Evolutionary conservation across 1,140 invertebrate genomes (phyloP).

Genomic region (Temnothorax curvispinosus): DNA sequence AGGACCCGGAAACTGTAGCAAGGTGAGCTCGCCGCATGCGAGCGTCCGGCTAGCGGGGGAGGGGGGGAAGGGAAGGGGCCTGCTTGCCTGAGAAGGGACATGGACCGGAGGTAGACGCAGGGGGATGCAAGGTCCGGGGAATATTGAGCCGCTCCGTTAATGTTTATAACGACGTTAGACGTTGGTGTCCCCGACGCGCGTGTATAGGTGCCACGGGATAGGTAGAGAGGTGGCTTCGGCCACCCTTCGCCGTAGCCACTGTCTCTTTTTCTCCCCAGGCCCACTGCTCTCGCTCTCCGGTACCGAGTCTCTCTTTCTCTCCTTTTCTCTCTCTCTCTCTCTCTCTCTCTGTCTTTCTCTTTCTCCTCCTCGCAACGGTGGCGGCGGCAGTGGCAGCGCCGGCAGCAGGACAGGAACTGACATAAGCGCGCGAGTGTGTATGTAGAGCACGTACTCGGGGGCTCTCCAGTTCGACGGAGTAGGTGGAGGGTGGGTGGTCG

Average conservation of each 20-base stretch:
- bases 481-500: constrained; percentile 75
- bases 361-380: constrained; percentile 50
- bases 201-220: constrained; percentile 71
- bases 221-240: constrained; percentile 73
- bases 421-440: constrained; percentile 83
- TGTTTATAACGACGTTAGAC: constrained; percentile 86
- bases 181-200: constrained; percentile 74
- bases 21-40: constrained; percentile 62
- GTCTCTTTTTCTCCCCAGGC: constrained; percentile 61
- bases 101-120: constrained; percentile 75
- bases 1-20: constrained; percentile 64
- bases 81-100: constrained; percentile 80
- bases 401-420: constrained; percentile 80
- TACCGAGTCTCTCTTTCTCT: constrained; percentile 6
- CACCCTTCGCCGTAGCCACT: constrained; percentile 62
- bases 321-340: constrained; percentile 23
- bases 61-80: constrained; percentile 53
- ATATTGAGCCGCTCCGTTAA: constrained; percentile 85
- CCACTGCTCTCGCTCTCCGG: constrained; percentile 40
- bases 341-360: constrained; percentile 50
- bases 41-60: constrained; percentile 60
- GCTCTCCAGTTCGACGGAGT: constrained; percentile 81
- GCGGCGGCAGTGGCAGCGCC: constrained; percentile 63
- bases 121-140: constrained; percentile 79
- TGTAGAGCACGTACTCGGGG: constrained; percentile 85